Evolutionary conservation across 2,888 invertebrate genomes (phyloP).

Genomic region (Aspidiotus rigidus): DNA sequence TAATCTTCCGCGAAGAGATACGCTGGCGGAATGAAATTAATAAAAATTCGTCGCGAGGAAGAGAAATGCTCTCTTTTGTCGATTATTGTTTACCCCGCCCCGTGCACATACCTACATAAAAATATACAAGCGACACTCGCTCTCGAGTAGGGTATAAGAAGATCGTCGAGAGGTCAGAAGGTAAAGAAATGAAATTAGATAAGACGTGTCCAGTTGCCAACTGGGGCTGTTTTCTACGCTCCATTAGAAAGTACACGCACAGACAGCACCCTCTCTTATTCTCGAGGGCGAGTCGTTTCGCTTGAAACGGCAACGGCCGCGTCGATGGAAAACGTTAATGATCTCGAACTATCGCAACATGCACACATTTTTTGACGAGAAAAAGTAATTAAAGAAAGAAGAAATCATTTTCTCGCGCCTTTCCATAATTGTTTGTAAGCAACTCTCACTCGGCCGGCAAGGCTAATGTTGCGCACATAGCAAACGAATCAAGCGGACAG

Average conservation of each 20-base stretch:
- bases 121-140: too few species aligned
- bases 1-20: too few species aligned
- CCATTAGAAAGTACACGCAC: conserved; percentile 19
- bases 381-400: conserved; percentile 29
- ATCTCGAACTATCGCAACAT: conserved; percentile 9
- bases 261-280: not conserved
- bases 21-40: too few species aligned
- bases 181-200: conserved; percentile 28
- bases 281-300: not conserved
- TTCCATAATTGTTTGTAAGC: conserved; percentile 9
- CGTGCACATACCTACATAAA: too few species aligned
- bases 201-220: conserved; percentile 27
- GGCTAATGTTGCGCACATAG: too few species aligned
- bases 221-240: conserved; percentile 15
- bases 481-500: not conserved
- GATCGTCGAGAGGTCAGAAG: conserved; percentile 20
- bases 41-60: too few species aligned
- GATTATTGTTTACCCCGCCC: too few species aligned
- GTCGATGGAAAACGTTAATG: conserved; percentile 15
- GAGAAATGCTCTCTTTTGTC: too few species aligned
- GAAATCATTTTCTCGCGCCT: conserved; percentile 29
- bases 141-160: not conserved
- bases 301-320: not conserved
- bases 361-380: conserved; percentile 21
- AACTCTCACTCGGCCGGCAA: too few species aligned